These are phyloP conservation scores for Ommatoiulus sabulosus DNA, from an alignment of 2,888 invertebrate genomes.

Conservation along the genomic window DNA sequence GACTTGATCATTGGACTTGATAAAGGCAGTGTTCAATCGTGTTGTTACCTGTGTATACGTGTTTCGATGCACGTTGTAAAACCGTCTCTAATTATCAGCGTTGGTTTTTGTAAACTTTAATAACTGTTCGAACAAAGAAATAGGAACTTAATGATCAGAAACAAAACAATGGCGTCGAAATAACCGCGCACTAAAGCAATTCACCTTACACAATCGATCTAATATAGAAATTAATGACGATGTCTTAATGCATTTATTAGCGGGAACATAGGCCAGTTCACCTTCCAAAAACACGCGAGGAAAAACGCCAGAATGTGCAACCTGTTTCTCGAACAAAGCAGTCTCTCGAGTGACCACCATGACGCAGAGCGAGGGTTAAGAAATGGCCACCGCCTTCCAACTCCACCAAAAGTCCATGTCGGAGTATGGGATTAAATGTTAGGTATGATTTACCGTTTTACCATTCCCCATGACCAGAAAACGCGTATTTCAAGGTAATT, in stretches of 20 bases:
- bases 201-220: not conserved
- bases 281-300: not conserved
- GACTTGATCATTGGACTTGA: not conserved
- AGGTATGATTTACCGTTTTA: not conserved
- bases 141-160: not conserved
- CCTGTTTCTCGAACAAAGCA: slow-evolving; percentile 17
- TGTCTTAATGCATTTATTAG: not conserved
- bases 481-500: not conserved
- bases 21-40: not conserved
- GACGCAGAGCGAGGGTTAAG: not conserved
- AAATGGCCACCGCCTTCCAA: not conserved
- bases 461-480: not conserved
- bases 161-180: slow-evolving; percentile 1
- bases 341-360: not conserved
- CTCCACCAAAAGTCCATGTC: not conserved
- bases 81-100: not conserved
- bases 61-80: not conserved
- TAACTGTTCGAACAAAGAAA: slow-evolving; percentile 1
- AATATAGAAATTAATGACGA: not conserved
- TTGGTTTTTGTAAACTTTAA: not conserved
- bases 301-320: not conserved
- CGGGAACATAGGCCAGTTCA: not conserved
- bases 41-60: not conserved
- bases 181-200: not conserved
- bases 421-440: not conserved